Evolutionary conservation across 2,888 invertebrate species (phyloP).

Genomic region (Caenorhabditis virilis): DNA sequence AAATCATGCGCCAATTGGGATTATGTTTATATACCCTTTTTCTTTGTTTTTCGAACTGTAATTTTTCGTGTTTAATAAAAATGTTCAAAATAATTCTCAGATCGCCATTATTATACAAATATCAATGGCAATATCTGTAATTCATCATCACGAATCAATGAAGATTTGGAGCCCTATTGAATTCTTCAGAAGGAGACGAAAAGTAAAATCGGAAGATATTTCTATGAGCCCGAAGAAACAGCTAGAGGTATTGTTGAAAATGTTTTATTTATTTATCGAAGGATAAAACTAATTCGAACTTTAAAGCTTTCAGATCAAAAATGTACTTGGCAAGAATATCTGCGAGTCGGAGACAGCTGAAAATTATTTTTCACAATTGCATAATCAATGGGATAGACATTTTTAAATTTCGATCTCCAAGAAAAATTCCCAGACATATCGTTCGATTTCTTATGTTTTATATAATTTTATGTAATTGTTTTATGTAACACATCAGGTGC

Average conservation of each 20-base stretch:
- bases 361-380: slow-evolving; percentile 25
- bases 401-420: no score
- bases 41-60: slow-evolving; percentile 33
- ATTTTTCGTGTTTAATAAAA: neutral
- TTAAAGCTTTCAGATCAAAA: slow-evolving; percentile 28
- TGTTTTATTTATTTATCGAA: no score
- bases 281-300: no score
- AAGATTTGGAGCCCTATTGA: slow-evolving; percentile 5
- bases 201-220: no score
- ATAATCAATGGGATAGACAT: slow-evolving; percentile 32
- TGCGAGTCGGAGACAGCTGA: slow-evolving; percentile 13
- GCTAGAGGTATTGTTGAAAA: neutral
- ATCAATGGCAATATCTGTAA: slow-evolving; percentile 26
- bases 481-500: no score
- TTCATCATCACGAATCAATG: slow-evolving; percentile 31
- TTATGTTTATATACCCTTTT: slow-evolving; percentile 3
- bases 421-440: no score
- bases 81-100: slow-evolving; percentile 6
- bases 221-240: neutral
- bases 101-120: slow-evolving; percentile 33
- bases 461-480: no score
- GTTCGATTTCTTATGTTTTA: no score
- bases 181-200: neutral
- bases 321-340: slow-evolving; percentile 33
- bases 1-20: slow-evolving; percentile 16